A percentile compares a stretch with the other conserved stretches of the same genome.
These are phyloP conservation scores for Oncorhynchus gorbuscha DNA, from an alignment of 2,113 vertebrate species.

Conservation along the genomic window DNA sequence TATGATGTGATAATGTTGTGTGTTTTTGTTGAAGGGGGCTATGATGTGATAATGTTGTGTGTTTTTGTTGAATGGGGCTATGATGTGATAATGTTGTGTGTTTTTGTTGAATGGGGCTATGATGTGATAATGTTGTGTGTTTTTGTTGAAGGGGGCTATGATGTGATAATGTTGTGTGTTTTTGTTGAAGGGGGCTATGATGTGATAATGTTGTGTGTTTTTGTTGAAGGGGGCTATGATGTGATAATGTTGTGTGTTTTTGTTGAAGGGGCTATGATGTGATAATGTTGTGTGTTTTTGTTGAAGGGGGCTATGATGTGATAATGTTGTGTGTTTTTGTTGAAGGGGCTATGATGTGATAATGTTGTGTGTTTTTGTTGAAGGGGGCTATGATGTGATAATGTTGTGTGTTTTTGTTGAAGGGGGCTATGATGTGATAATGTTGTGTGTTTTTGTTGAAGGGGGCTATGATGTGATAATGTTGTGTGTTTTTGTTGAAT, in stretches of 20 bases:
- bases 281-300: background rate
- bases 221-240: background rate
- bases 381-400: background rate
- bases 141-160: background rate
- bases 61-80: background rate
- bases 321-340: background rate
- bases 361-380: background rate
- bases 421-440: background rate
- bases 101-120: background rate
- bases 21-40: background rate
- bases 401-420: background rate
- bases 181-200: background rate
- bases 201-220: background rate
- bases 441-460: background rate
- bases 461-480: background rate
- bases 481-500: background rate
- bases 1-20: background rate
- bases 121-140: background rate
- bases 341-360: background rate
- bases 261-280: background rate
- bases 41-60: background rate
- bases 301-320: background rate
- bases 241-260: background rate
- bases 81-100: background rate
- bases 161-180: background rate